These are phyloP conservation scores for Euborellia annulipes DNA, from an alignment of 1,140 invertebrate species.

Conservation along the genomic window DNA sequence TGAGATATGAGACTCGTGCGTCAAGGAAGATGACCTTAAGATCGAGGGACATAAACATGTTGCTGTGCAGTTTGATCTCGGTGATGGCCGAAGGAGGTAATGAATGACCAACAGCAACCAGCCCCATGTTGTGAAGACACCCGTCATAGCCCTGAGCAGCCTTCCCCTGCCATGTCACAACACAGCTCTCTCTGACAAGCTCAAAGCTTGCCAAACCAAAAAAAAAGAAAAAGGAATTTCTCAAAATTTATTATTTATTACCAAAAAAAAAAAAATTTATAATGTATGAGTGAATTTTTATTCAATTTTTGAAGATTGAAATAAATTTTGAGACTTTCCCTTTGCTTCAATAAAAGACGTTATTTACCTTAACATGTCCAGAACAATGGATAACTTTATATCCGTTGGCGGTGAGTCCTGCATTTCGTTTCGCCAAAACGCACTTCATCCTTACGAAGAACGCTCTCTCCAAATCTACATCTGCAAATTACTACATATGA, in stretches of 20 bases:
- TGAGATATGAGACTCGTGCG: constrained; percentile 28
- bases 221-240: no score
- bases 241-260: no score
- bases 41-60: constrained; percentile 97
- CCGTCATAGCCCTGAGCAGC: constrained; percentile 21
- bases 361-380: constrained; percentile 83
- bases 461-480: constrained; percentile 65
- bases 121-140: constrained; percentile 67
- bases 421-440: constrained; percentile 91
- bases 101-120: constrained; percentile 91
- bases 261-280: no score
- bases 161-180: constrained; percentile 7
- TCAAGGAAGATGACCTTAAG: constrained; percentile 91
- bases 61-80: constrained; percentile 89
- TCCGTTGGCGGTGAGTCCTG: constrained; percentile 81
- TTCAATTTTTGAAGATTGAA: no score
- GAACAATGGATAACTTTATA: constrained; percentile 98
- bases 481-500: no score
- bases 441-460: constrained; percentile 97
- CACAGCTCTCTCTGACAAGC: neutral
- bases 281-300: no score
- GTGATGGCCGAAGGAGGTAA: constrained; percentile 87
- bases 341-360: no score
- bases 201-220: no score
- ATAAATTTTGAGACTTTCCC: no score